Conservation (phyloP, 2,888 invertebrate genomes). For the Tenodera sinensis region DNA sequence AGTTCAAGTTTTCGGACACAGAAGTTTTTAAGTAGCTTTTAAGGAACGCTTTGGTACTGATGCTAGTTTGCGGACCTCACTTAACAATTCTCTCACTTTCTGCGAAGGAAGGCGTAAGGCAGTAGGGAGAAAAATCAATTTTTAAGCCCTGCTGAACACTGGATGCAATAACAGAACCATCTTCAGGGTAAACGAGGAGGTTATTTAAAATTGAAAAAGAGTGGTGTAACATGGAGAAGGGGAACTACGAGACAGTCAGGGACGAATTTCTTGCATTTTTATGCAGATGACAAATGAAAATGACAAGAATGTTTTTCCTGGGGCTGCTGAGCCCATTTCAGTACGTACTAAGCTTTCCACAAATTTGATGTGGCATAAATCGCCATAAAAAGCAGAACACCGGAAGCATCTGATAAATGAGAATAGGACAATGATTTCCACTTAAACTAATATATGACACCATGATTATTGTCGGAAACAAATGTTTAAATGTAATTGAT, state of each 20-base stretch:
- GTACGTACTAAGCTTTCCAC: neutral
- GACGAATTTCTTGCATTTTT: neutral
- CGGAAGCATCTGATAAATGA: no score
- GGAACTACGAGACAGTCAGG: neutral
- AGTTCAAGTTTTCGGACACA: no score
- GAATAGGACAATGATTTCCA: no score
- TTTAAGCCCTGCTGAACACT: neutral
- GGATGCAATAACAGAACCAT: neutral
- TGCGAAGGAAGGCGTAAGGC: no score
- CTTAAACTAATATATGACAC: no score
- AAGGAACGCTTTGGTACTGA: no score
- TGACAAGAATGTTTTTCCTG: neutral
- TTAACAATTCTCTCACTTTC: no score
- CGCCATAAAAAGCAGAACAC: neutral
- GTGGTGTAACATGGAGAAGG: neutral
- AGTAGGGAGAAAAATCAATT: neutral
- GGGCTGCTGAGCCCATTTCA: neutral
- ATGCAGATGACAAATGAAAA: neutral
- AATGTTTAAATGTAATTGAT: no score
- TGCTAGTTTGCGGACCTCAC: no score
- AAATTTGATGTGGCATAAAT: neutral
- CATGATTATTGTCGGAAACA: no score
- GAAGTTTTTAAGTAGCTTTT: no score
- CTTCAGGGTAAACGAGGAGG: neutral
- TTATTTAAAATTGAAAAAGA: neutral